Evolutionary conservation across 1,140 invertebrate species (phyloP), one percentile per base, ranked within the genome.

Genomic region (Caenorhabditis tropicalis): DNA sequence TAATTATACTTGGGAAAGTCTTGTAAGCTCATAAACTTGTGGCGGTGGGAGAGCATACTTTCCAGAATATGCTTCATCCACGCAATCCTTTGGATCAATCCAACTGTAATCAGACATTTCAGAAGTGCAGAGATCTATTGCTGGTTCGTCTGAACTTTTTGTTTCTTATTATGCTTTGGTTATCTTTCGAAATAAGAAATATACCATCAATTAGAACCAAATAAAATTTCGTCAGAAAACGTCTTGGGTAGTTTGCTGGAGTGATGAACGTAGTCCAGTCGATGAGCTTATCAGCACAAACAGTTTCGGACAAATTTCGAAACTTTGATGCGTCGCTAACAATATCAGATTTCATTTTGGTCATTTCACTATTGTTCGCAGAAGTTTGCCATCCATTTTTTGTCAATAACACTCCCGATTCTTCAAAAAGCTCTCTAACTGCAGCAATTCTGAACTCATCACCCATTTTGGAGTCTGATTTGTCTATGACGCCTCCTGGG

Each of bases 41-140:
- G 85, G 85, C 36, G 85, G 85, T 24, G 85, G 48, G 2, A 86
- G 39, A 15, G 53, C 58, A 46, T 56, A 81, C 27, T 82, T 60
- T 46, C 49, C 36, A 29, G 60, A 29, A 79, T 70, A 79, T 29
- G 48, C 70, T 56, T 43, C 60, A 27, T 27, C 43, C 12, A 85
- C 51, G 27, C 70, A 80, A 2, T 80, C 49, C 33, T 65, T 56
- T 1, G 83, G 74, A 31, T 79, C 58, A 33, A 81, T 65, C 85
- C 85, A 86, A 43, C 46, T 24, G 31, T 60, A 85, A 29, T 81
- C 85, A 7, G 85, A 80, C 85, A 84, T 86, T 83, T 86, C 85
- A 31, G 36, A 58, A 16, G 79, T 43, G 33, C 85, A 84, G 4
- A 86, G n/a, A 27, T 80, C 46, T 6, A 86, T 70, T 36, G 87